Base-by-base conservation (phyloP, 2,888 invertebrate genomes). In the Aricia artaxerxes region DNA sequence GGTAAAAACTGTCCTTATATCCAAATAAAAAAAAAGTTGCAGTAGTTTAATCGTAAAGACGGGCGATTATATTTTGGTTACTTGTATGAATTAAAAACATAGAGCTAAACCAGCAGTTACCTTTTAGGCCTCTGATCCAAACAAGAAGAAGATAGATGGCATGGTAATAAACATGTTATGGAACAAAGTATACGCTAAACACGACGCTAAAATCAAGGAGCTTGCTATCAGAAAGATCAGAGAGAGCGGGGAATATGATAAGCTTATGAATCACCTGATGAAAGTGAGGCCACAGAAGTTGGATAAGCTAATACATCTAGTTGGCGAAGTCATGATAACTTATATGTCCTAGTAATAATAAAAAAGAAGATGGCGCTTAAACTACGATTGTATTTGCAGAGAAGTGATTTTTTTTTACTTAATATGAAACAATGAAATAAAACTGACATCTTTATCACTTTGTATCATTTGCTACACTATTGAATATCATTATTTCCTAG, bases 111-210 rank as follows among this genome's bases (percentile, higher is more conserved):
- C 11, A 3, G 4, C 31, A 13, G 49, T 49, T 57, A 57, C 1
- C 13, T 4, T 57, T 24, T 84, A 92, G 92, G 85, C 88, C 40
- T 82, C 85, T 1, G 83, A 84, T 0, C 86, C 87, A 38, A 90
- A 89, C 76, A 89, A 84, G 78, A 90, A 91, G 85, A 89, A 89
- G 1, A 80, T 93, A 31, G 92, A 93, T 9, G 90, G 90, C 9
- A 90, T 93, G 91, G 81, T 93, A 35, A 82, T 92, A 24, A 92
- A 90, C 85, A 87, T 86, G 79, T 85, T 93, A 0, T 93, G 93
- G 93, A 89, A 91, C 0, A 92, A 91, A 85, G 91, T 91, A 0
- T 93, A 88, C 80, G 83, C 84, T 4, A 85, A 86, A n/a, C 87
- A 85, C 35, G 90, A 92, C 9, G 85, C 85, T 0, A 86, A 88